Base-by-base conservation (phyloP, 2,113 vertebrate genomes). In the Chionomys nivalis region DNA sequence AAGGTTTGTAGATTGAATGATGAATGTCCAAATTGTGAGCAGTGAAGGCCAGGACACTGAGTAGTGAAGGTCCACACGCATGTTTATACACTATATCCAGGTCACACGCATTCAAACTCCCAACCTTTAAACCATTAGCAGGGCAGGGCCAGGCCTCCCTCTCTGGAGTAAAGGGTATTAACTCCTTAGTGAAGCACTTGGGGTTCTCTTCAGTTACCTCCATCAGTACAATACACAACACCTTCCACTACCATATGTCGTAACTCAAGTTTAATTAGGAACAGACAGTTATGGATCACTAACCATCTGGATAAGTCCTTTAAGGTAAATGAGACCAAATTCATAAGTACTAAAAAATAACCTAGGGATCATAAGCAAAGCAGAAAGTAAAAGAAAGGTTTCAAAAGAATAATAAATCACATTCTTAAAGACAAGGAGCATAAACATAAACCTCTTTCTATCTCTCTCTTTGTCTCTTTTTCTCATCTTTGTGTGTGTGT, bases 1-100 rank as follows among this genome's bases (percentile, higher is more conserved):
- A 44, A 23, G 21, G 9, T 24, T 24, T 42, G 19, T 23, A 26
- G 23, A 24, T 2, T 42, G 42, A 58, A 58, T 58, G 55, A 21
- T 21, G 17, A 7, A 58, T 58, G 19, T 58, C 55, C 55, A 58
- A 21, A 58, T 58, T 58, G 55, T 58, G 55, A 58, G 55, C 55
- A 21, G 19, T 21, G 19, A 58, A 58, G 55, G 17, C 55, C 55
- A 21, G 23, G 21, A 33, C n/a, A n/a, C 12, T 86, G 5, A n/a
- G 12, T 68, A 0, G 11, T 36, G 14, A 39, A 6, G 12, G 0
- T 70, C 21, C 1, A 26, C 31, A 89, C 0, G 0, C 4, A 5
- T 47, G 3, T 23, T 83, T 49, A 26, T 77, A 7, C 14, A 36
- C 19, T 42, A 23, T 12, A 19, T 1, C 12, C 14, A 39, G 24